phyloP scores from a whole-genome alignment of 2,113 vertebrate genomes.

The Eretmochelys imbricata region DNA sequence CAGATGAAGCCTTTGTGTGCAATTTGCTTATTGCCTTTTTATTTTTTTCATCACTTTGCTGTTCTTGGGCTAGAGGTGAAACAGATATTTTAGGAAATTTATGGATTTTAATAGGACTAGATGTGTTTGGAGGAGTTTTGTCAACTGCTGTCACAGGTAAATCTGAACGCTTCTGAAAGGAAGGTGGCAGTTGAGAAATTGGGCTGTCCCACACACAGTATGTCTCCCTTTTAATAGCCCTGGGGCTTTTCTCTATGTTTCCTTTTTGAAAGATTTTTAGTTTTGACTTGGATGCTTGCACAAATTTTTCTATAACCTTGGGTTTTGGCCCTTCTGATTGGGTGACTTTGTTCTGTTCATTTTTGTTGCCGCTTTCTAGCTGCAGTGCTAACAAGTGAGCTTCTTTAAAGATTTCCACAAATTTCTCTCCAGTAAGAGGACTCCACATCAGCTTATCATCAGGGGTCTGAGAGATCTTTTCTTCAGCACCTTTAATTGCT shows the following conservation, averaged over 20 bases:
- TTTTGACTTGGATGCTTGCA: conserved; percentile 81
- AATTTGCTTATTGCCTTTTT: conserved; percentile 25
- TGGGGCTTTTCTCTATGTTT: conserved; percentile 73
- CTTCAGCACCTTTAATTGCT: background rate
- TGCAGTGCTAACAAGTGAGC: conserved; percentile 85
- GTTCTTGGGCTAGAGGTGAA: conserved; percentile 15
- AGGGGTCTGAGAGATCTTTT: background rate
- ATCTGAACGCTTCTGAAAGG: conserved; percentile 65
- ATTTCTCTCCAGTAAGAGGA: conserved; percentile 83
- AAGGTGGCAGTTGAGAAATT: conserved; percentile 71
- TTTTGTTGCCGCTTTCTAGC: conserved; percentile 72
- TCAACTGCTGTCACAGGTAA: background rate
- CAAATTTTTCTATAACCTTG: conserved; percentile 78
- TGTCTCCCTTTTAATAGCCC: conserved; percentile 85
- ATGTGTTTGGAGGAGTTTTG: background rate
- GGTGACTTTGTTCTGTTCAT: background rate
- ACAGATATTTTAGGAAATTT: conserved; percentile 14
- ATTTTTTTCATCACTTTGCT: conserved; percentile 18
- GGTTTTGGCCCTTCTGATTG: background rate
- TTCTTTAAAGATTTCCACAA: conserved; percentile 89
- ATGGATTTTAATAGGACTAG: conserved; percentile 69
- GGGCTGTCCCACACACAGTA: conserved; percentile 86
- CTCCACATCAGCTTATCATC: conserved; percentile 79
- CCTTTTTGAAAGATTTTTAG: conserved; percentile 76
- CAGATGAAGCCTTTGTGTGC: conserved; percentile 8